Percentiles rank a stretch among this genome's conserved stretches.
These are phyloP conservation scores for Sycobia sp. DNA, from an alignment of 1,140 invertebrate genomes.

Conservation along the genomic window DNA sequence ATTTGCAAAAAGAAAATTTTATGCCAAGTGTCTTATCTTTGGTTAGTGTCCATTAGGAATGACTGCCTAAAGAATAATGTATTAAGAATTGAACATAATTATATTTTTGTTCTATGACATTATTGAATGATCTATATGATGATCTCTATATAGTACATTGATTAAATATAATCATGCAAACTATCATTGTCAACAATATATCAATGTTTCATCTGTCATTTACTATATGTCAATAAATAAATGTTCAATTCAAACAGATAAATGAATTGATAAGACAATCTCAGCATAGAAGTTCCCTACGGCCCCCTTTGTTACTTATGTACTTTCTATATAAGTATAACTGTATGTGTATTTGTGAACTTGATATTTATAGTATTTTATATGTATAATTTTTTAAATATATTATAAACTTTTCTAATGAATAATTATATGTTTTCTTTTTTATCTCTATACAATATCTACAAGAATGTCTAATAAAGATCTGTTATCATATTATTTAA, in stretches of 20 bases:
- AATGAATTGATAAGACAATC: slow-evolving; percentile 41
- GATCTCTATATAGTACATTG: too few relatives aligned
- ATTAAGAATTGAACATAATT: too few relatives aligned
- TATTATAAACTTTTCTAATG: slow-evolving; percentile 57
- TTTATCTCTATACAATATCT: slow-evolving; percentile 60
- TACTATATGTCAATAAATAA: too few relatives aligned
- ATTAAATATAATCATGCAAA: too few relatives aligned
- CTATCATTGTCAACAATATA: too few relatives aligned
- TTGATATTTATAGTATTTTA: slow-evolving; percentile 40
- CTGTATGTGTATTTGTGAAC: slow-evolving; percentile 18
- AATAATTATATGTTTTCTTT: slow-evolving; percentile 46
- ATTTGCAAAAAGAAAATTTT: slow-evolving; percentile 6
- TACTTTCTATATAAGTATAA: slow-evolving; percentile 36
- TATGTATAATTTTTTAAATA: slow-evolving; percentile 50
- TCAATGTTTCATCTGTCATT: too few relatives aligned
- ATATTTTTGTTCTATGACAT: too few relatives aligned
- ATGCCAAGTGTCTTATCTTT: slow-evolving; percentile 40
- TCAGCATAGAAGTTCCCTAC: slow-evolving; percentile 36
- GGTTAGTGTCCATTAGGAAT: slow-evolving; percentile 23
- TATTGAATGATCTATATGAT: too few relatives aligned
- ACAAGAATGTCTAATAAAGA: slow-evolving; percentile 60
- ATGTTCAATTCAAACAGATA: slow-evolving; percentile 31
- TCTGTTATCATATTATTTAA: slow-evolving; percentile 59
- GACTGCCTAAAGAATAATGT: too few relatives aligned
- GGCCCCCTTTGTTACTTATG: too few relatives aligned